Evolutionary conservation across 92 coral and sea anemone species (phyloP).

Genomic region (Porites evermanni): DNA sequence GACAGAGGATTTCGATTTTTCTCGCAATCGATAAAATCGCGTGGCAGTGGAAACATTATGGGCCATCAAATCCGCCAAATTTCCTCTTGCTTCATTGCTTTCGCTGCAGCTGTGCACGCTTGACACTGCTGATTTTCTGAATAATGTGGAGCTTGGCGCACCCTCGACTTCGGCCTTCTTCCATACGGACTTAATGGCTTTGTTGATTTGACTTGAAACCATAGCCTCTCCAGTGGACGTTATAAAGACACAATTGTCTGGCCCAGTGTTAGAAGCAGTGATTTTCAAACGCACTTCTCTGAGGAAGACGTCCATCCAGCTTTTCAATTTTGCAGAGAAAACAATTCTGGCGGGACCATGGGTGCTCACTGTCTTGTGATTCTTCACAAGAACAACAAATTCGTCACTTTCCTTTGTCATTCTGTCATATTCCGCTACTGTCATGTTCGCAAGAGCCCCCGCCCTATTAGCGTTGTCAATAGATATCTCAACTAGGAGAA

Average conservation of each 20-base stretch:
- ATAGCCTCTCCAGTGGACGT: too few relatives aligned
- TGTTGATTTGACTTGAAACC: too few relatives aligned
- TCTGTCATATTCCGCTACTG: constrained; percentile 35
- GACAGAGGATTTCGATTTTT: too few relatives aligned
- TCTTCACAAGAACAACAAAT: constrained; percentile 12
- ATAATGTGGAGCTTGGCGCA: constrained; percentile 45
- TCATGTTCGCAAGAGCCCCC: constrained; percentile 66
- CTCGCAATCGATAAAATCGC: too few relatives aligned
- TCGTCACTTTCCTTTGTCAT: constrained; percentile 33
- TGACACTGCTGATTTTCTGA: constrained; percentile 45
- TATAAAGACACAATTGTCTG: too few relatives aligned
- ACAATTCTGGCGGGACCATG: background rate
- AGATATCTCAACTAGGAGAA: constrained; percentile 53
- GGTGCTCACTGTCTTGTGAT: constrained; percentile 5
- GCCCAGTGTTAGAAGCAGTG: too few relatives aligned
- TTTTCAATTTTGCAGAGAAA: too few relatives aligned
- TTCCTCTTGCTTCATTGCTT: constrained; percentile 29
- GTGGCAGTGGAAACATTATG: too few relatives aligned
- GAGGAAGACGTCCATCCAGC: too few relatives aligned
- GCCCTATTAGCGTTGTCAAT: constrained; percentile 70
- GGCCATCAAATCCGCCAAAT: too few relatives aligned
- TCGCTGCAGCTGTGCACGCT: constrained; percentile 1
- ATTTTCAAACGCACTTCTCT: too few relatives aligned
- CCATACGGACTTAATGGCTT: background rate
- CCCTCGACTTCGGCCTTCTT: constrained; percentile 14